Conservation (phyloP, 2,113 vertebrate species). For the human (Homo sapiens) region GRCh38 chr4:52921501-52922000, state of each 20-base stretch:
- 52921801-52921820: not conserved
- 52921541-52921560: not conserved
- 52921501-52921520: not conserved
- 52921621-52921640: not conserved
- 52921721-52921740: not conserved
- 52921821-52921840: not conserved
- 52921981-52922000: not conserved
- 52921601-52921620: not conserved
- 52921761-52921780: not conserved
- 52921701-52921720: not conserved
- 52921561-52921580: not conserved
- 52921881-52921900: no score
- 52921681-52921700: fast-evolving
- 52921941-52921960: not conserved
- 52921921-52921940: not conserved
- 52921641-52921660: not conserved
- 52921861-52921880: not conserved
- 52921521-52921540: not conserved
- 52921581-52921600: not conserved
- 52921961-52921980: not conserved
- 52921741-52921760: not conserved
- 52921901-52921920: not conserved
- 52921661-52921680: not conserved
- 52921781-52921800: not conserved
- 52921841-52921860: not conserved